phyloP scores from a whole-genome alignment of 1,140 invertebrate species.

The Drosophila busckii region DNA sequence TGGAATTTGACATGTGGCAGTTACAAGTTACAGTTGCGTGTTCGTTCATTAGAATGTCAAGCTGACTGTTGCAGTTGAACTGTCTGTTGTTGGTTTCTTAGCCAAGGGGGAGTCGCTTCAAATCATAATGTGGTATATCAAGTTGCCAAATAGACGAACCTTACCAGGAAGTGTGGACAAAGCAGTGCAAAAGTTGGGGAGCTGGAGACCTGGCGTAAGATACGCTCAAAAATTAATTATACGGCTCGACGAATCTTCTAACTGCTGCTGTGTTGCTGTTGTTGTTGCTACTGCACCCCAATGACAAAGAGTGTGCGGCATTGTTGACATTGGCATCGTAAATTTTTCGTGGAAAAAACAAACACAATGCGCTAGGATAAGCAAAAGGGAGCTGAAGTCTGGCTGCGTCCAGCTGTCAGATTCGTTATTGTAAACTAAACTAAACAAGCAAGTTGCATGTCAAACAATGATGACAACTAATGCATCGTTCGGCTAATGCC shows the following conservation, averaged over 20 bases:
- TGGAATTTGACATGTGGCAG: slow-evolving; percentile 27
- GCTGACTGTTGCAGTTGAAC: slow-evolving; percentile 27
- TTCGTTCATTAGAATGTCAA: slow-evolving; percentile 61
- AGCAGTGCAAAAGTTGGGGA: no score
- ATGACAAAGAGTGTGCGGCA: slow-evolving; percentile 29
- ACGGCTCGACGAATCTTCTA: no score
- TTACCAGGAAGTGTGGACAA: no score
- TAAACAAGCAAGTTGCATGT: neutral
- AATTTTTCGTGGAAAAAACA: slow-evolving; percentile 48
- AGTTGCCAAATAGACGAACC: no score
- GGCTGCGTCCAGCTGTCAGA: slow-evolving; percentile 46
- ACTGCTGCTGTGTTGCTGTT: no score
- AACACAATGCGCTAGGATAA: neutral
- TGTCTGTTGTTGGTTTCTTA: slow-evolving; percentile 15
- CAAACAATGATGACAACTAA: no score
- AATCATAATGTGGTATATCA: slow-evolving; percentile 28
- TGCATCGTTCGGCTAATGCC: no score
- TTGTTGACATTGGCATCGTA: slow-evolving; percentile 57
- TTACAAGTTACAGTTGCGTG: slow-evolving; percentile 63
- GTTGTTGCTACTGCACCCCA: no score
- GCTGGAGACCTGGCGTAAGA: no score
- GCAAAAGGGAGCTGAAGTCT: neutral
- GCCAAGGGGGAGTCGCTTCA: slow-evolving; percentile 1
- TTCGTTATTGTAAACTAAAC: slow-evolving; percentile 1
- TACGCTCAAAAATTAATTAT: no score